phyloP scores from a whole-genome alignment of 30 jellyfish, hydroid and myxozoan genomes.

The Turritopsis dohrnii region DNA sequence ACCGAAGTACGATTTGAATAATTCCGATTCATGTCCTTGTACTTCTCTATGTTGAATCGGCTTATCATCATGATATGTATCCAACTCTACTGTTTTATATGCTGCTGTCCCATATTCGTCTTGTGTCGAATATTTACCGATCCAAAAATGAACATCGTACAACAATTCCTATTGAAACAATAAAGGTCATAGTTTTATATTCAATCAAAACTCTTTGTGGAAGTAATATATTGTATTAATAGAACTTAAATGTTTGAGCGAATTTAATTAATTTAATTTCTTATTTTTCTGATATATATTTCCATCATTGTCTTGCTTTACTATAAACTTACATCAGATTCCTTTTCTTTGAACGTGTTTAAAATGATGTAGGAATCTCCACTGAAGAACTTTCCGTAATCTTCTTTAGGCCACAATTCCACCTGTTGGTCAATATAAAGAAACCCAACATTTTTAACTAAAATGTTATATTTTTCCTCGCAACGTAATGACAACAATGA shows the following conservation, averaged over 20 bases:
- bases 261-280: too few species aligned
- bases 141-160: conserved; percentile 92
- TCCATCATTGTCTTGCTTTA: background rate
- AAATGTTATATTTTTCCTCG: background rate
- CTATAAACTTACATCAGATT: conserved; percentile 16
- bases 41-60: conserved; percentile 95
- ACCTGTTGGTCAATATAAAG: too few species aligned
- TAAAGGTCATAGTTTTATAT: background rate
- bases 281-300: background rate
- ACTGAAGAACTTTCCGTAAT: conserved; percentile 77
- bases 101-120: conserved; percentile 99
- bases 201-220: background rate
- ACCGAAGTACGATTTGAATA: too few species aligned
- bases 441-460: too few species aligned
- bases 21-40: too few species aligned
- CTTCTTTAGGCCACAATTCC: conserved; percentile 74
- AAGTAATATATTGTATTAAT: background rate
- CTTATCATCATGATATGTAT: conserved; percentile 82
- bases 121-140: conserved; percentile 72
- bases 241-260: background rate
- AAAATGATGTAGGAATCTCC: conserved; percentile 90
- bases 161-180: conserved; percentile 44
- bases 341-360: conserved; percentile 65
- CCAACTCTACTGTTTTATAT: conserved; percentile 90
- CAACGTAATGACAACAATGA: background rate